A percentile compares a stretch with the other conserved stretches of the same genome.
Evolutionary conservation across 2,113 vertebrate species (phyloP).

Genomic region (Ceyx cyanopectus): DNA sequence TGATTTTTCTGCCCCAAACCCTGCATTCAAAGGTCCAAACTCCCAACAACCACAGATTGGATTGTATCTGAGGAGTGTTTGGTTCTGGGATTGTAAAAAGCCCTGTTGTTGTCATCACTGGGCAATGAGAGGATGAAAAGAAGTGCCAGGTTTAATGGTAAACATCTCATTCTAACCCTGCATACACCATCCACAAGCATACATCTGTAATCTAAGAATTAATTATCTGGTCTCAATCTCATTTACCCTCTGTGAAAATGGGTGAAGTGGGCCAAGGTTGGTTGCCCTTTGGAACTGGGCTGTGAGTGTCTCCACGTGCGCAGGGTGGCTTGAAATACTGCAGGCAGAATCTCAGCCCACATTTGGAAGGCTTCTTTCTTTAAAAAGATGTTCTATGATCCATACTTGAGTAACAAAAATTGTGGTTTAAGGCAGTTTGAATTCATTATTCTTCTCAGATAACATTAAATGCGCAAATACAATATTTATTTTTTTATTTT

Average conservation of each 20-base stretch:
- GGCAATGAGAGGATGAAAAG: neutral
- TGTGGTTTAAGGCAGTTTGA: neutral
- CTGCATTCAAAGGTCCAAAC: neutral
- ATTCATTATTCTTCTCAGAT: slow-evolving; percentile 29
- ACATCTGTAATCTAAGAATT: neutral
- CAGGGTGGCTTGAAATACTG: neutral
- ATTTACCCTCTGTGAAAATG: neutral
- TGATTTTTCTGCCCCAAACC: neutral
- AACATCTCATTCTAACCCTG: neutral
- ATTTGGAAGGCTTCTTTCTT: neutral
- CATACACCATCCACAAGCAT: neutral
- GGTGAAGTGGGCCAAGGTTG: neutral
- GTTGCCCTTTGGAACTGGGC: neutral
- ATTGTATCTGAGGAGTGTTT: neutral
- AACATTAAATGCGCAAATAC: neutral
- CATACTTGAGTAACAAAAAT: neutral
- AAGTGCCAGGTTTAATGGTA: neutral
- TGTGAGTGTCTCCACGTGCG: neutral
- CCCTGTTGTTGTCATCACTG: neutral
- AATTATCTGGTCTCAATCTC: neutral
- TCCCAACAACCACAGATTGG: fast-evolving
- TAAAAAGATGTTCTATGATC: neutral
- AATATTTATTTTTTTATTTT: neutral
- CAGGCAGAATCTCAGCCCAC: neutral
- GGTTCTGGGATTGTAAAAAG: neutral